These are phyloP conservation scores for Moxostoma hubbsi DNA, from an alignment of 2,797 vertebrate species.

Conservation along the genomic window DNA sequence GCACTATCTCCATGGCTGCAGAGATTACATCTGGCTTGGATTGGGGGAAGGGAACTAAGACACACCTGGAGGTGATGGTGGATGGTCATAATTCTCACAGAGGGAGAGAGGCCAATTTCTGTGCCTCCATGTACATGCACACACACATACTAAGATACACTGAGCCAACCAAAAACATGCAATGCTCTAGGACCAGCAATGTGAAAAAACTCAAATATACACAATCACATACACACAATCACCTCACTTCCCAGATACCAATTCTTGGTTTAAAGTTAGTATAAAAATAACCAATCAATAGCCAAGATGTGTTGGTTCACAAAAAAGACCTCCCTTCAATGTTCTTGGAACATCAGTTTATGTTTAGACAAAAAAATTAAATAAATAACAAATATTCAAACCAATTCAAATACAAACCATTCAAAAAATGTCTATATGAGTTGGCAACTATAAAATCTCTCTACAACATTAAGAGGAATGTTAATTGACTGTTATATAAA, in stretches of 20 bases:
- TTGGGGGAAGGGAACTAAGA: slow-evolving; percentile 14
- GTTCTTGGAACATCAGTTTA: no score
- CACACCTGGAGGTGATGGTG: slow-evolving; percentile 41
- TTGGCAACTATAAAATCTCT: no score
- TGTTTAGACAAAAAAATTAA: no score
- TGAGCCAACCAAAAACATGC: neutral
- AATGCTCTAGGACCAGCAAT: neutral
- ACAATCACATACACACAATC: neutral
- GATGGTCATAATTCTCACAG: slow-evolving; percentile 9
- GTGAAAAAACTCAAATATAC: neutral
- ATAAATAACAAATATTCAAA: no score
- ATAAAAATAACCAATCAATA: no score
- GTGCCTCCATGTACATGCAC: neutral
- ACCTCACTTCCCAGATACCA: neutral
- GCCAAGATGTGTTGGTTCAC: no score
- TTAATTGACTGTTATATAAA: no score
- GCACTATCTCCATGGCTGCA: slow-evolving; percentile 42
- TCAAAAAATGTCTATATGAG: no score
- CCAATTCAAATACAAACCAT: no score
- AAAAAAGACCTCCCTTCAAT: no score
- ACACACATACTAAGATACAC: slow-evolving; percentile 35
- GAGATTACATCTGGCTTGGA: slow-evolving; percentile 14
- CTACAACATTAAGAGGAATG: no score
- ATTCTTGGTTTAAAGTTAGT: no score
- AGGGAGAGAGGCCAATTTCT: slow-evolving; percentile 19